Evolutionary conservation across 2,797 vertebrate genomes (phyloP).

Genomic region (Heliangelus exortis): DNA sequence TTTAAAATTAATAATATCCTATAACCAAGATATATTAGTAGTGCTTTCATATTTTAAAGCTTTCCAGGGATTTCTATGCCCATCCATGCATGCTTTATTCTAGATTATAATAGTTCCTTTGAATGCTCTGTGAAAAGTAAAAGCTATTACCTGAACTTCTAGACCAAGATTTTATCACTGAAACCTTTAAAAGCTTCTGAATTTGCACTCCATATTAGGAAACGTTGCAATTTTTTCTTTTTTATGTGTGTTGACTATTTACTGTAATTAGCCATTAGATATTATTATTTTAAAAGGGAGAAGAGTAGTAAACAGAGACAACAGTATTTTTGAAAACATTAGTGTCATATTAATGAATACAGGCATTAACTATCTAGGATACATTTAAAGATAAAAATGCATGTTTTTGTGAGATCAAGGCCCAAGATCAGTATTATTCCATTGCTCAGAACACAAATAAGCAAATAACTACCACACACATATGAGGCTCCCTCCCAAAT

Average conservation of each 20-base stretch:
- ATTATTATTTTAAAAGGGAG: not conserved
- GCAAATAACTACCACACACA: not conserved
- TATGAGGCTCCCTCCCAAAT: not conserved
- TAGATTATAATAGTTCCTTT: not conserved
- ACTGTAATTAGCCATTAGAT: not conserved
- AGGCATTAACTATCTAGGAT: not conserved
- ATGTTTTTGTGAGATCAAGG: not conserved
- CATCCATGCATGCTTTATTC: not conserved
- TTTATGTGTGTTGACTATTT: not conserved
- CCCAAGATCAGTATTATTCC: not conserved
- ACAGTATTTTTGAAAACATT: not conserved
- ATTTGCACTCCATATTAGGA: not conserved
- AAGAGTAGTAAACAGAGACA: not conserved
- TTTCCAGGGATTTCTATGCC: not conserved
- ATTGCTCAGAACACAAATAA: not conserved
- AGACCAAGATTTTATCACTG: not conserved
- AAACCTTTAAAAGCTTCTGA: not conserved
- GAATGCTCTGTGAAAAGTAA: not conserved
- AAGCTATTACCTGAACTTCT: not conserved
- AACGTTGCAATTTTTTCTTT: not conserved
- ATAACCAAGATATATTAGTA: not conserved
- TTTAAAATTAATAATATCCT: not conserved
- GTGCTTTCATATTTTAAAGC: not conserved
- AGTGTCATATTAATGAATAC: not conserved
- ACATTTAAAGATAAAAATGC: not conserved